Percentiles rank a stretch among this genome's conserved stretches.
Conservation (phyloP, 2,113 vertebrate genomes). For the Notiomystis cincta region DNA sequence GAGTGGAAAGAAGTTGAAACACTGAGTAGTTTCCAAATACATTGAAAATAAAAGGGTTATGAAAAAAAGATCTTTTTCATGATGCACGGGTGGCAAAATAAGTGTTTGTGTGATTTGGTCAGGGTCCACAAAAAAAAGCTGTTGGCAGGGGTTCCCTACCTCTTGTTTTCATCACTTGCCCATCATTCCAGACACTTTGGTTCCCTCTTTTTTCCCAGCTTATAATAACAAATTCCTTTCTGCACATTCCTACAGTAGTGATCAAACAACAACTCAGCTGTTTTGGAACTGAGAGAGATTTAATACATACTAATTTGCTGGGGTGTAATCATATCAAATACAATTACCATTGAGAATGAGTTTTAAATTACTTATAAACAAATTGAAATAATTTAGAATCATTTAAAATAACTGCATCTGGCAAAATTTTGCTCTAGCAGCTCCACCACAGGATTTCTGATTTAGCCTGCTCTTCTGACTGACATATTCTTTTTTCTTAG, state of each 20-base stretch:
- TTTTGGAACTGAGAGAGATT: not conserved
- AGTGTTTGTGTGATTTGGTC: not conserved
- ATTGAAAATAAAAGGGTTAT: not conserved
- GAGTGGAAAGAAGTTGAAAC: not conserved
- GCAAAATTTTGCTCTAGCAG: not conserved
- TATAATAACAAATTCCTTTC: not conserved
- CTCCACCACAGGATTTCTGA: slow-evolving; percentile 39
- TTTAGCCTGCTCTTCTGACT: slow-evolving; percentile 26
- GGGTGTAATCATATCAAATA: slow-evolving; percentile 10
- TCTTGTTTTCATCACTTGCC: not conserved
- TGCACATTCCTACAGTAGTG: not conserved
- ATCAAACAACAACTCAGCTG: not conserved
- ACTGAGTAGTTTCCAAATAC: not conserved
- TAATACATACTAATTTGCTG: not conserved
- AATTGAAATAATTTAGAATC: slow-evolving; percentile 50
- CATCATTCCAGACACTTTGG: not conserved
- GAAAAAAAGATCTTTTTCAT: not conserved
- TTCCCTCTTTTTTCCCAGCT: not conserved
- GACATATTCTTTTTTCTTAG: slow-evolving; percentile 28
- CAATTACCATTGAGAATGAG: not conserved
- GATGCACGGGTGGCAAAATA: not conserved
- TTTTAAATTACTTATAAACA: slow-evolving; percentile 57
- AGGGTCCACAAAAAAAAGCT: not conserved
- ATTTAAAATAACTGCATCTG: slow-evolving; percentile 59
- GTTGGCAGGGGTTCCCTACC: not conserved